Evolutionary conservation across 2,888 invertebrate genomes (phyloP), one percentile per base, ranked within the genome.

Genomic region (Diarsia rubi): DNA sequence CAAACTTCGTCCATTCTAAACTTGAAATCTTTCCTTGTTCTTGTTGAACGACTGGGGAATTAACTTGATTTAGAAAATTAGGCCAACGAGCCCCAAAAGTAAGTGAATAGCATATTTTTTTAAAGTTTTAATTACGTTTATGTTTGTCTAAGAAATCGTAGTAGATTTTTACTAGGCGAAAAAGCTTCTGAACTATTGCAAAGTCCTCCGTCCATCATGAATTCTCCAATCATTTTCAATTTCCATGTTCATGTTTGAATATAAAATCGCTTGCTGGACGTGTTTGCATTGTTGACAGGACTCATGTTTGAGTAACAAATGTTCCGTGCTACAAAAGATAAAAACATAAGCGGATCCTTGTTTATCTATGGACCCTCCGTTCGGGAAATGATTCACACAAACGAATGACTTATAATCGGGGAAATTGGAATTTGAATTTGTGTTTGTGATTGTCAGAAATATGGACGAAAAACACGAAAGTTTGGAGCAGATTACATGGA

Each of bases 351-450:
- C 49, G 37, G n/a, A 66, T 44, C 21, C 37, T 63, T 82, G 66
- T 82, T 79, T 82, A 71, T 65, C 54, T 47, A 54, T 31, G 65
- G 67, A 47, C 69, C 73, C 57, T 76, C 69, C 73, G 77, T 59
- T 49, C 24, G 27, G 42, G 42, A 52, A 69, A 59, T 65, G 71
- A 75, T 79, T 84, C 60, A 75, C 59, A 71, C 74, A 78, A 73
- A 47, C 54, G 52, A 73, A 78, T 69, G 65, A 67, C 57, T 45
- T 21, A 37, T 52, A 67, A 70, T 75, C 45, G 37, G 54, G 77
- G 52, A 76, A 78, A 81, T 83, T 75, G 67, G 73, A 78, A 77
- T 64, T 72, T 68, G 71, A 79, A 82, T 82, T 73, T 76, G 47
- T 75, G 59, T 70, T 85, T 75, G 60, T 67, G 69, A 75, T 63